phyloP scores from a whole-genome alignment of 2,888 invertebrate genomes.

The Ferdinandea cuprea region DNA sequence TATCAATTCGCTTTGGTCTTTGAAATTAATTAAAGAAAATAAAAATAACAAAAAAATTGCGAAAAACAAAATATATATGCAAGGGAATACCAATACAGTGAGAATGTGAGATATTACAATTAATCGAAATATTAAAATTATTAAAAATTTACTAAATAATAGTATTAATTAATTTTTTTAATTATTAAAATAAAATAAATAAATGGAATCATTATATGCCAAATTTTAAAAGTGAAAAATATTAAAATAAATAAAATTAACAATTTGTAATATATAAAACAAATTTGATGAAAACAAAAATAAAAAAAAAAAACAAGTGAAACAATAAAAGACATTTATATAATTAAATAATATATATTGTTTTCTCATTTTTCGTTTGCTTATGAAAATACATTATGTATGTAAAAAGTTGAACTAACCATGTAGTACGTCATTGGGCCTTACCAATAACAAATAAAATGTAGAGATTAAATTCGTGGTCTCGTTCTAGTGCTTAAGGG shows the following conservation, averaged over 20 bases:
- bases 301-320: conserved; percentile 46
- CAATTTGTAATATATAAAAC: conserved; percentile 64
- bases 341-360: conserved; percentile 39
- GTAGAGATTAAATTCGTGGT: no score
- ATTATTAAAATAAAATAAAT: conserved; percentile 50
- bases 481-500: no score
- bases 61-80: conserved; percentile 41
- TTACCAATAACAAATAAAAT: no score
- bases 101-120: conserved; percentile 69
- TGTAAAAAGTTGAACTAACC: no score
- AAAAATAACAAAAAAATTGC: conserved; percentile 11
- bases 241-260: conserved; percentile 22
- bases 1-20: conserved; percentile 49
- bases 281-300: conserved; percentile 54
- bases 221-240: conserved; percentile 55
- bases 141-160: conserved; percentile 69
- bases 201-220: conserved; percentile 51
- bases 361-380: no score
- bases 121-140: conserved; percentile 70
- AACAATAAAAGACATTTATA: conserved; percentile 69
- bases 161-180: conserved; percentile 62
- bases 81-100: conserved; percentile 66
- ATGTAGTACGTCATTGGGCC: no score
- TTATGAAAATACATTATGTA: no score
- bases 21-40: conserved; percentile 29